Evolutionary conservation across 2,113 vertebrate genomes (phyloP), one percentile per base, ranked within the genome.

Genomic region (Aplodontia rufa): DNA sequence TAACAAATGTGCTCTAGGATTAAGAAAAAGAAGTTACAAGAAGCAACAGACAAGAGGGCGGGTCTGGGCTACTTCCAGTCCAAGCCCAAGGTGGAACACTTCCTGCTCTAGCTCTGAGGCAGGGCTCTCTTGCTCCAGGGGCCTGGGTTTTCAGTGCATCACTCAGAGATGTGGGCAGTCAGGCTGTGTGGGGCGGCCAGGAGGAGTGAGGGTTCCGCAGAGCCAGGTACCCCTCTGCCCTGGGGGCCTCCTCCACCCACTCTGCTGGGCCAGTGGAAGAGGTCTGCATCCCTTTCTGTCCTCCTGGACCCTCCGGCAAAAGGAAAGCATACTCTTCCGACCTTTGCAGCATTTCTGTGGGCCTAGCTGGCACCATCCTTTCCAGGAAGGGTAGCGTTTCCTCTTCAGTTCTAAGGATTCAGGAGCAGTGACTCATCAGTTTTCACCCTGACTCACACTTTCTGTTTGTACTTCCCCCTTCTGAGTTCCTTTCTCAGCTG

Each of bases 341-440:
- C 78, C 58, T 89, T 58, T 5, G 11, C 74, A 42, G n/a, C 17
- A 10, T 51, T 49, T 55, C 72, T 64, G 32, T 20, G 47, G 90
- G 64, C 30, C 49, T 78, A 60, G 0, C 0, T 5, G 87, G 68
- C 4, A 87, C 92, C 85, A 6, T 96, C 80, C 93, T 97, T 97
- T 81, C 78, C 96, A 83, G 79, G 82, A 0, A 0, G 95, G 94
- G 3, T 60, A 28, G 58, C n/a, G n/a, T 5, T 3, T 19, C 8
- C 8, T 40, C 72, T 71, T 49, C 86, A 83, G 55, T 95, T 88
- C n/a, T 16, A 81, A 69, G 22, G 80, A 88, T 93, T 96, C 86
- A 90, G 85, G 40, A 75, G 68, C 26, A 1, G 30, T 97, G 97
- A 98, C 93, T 97, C 96, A 98, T 40, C 28, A 58, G 76, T 62